Percentiles rank a stretch among this genome's conserved stretches.
These are phyloP conservation scores for Melipona bicolor DNA, from an alignment of 2,888 invertebrate genomes.

Conservation along the genomic window DNA sequence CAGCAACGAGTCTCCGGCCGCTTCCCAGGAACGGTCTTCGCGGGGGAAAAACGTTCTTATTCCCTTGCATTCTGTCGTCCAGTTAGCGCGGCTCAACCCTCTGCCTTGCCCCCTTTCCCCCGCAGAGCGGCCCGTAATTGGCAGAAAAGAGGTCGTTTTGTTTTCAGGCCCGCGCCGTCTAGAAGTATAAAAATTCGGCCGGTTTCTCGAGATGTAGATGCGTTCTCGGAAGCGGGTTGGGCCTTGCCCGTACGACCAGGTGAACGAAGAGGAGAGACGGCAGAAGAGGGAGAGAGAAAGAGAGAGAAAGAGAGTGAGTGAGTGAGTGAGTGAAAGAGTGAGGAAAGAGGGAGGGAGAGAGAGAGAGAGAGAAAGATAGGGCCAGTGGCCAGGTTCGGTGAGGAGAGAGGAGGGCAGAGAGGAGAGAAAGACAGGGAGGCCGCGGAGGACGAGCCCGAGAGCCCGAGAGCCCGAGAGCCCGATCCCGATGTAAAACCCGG, in stretches of 20 bases:
- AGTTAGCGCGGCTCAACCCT: constrained; percentile 1
- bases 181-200: constrained; percentile 76
- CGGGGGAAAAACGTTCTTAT: constrained; percentile 22
- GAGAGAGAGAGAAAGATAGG: constrained; percentile 15
- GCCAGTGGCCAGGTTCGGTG: constrained; percentile 1
- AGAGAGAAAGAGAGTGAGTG: constrained; percentile 19
- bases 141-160: constrained; percentile 67
- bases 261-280: constrained; percentile 52
- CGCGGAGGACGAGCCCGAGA: constrained; percentile 56
- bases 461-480: constrained; percentile 44
- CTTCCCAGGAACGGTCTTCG: not conserved
- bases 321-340: not conserved
- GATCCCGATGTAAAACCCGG: constrained; percentile 75
- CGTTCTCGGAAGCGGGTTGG: constrained; percentile 74
- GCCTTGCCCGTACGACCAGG: constrained; percentile 57
- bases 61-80: constrained; percentile 13
- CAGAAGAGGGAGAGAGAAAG: not conserved
- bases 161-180: constrained; percentile 70
- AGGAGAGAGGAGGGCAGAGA: not conserved
- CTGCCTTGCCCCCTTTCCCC: not conserved
- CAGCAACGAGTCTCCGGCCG: not conserved
- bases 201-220: constrained; percentile 78
- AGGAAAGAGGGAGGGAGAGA: constrained; percentile 3
- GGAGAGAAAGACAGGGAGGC: constrained; percentile 31
- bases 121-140: constrained; percentile 55